Conservation (phyloP, 1,140 invertebrate species). For the Colletes latitarsis region DNA sequence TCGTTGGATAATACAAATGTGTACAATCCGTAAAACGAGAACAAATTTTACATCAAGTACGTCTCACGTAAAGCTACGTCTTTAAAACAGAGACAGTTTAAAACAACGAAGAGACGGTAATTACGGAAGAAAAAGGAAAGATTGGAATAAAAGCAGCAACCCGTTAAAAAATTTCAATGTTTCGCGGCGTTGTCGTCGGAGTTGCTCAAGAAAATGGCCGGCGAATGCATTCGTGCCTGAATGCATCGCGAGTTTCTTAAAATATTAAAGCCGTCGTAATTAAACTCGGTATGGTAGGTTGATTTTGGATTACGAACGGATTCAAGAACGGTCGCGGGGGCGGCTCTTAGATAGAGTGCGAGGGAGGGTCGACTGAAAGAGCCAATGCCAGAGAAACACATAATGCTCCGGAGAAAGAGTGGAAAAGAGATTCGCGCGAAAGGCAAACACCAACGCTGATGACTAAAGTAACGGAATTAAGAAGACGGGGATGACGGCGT, state of each 20-base stretch:
- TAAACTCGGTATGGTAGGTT: neutral
- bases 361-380: neutral
- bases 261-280: constrained; percentile 9
- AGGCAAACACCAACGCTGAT: neutral
- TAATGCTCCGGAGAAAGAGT: neutral
- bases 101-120: too few species aligned
- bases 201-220: neutral
- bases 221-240: neutral
- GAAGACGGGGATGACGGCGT: neutral
- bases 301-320: neutral
- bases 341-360: neutral
- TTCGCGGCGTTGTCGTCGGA: neutral
- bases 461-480: neutral
- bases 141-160: too few species aligned
- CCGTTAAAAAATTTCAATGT: neutral
- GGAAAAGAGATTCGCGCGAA: neutral
- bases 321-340: neutral
- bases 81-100: too few species aligned
- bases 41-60: too few species aligned
- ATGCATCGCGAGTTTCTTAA: neutral
- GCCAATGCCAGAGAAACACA: neutral
- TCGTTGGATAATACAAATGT: too few species aligned
- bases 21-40: too few species aligned
- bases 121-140: too few species aligned
- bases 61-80: too few species aligned